Percentiles rank a stretch among this genome's conserved stretches.
phyloP scores from a whole-genome alignment of 2,888 invertebrate genomes.

The Scrobipalpa atriplicella region DNA sequence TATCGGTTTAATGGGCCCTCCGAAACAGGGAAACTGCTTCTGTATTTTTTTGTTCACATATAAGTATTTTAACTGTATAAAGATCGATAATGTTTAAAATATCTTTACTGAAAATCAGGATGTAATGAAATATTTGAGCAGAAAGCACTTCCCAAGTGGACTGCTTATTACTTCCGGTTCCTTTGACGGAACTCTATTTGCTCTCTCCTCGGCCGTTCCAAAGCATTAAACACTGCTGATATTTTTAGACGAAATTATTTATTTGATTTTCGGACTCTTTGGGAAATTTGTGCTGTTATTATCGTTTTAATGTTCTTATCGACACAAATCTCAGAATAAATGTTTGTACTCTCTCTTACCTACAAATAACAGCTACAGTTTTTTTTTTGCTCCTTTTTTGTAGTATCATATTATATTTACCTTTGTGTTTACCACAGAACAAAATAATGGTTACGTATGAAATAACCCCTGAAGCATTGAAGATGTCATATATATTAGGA shows the following conservation, averaged over 20 bases:
- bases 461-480: constrained; percentile 42
- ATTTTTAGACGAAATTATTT: background rate
- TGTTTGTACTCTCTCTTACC: too few species aligned
- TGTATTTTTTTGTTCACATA: too few species aligned
- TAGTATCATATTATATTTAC: too few species aligned
- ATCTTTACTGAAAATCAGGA: background rate
- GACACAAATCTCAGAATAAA: too few species aligned
- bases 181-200: constrained; percentile 3
- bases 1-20: too few species aligned
- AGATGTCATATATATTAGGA: constrained; percentile 56
- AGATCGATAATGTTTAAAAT: too few species aligned
- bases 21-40: too few species aligned
- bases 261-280: background rate
- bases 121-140: background rate
- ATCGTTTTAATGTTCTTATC: too few species aligned
- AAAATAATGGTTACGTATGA: background rate
- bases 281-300: background rate
- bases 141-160: background rate
- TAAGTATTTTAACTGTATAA: background rate
- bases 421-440: too few species aligned
- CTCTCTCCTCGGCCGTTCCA: constrained; percentile 3
- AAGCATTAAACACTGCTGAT: background rate
- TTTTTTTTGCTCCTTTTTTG: too few species aligned
- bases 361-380: too few species aligned
- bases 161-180: constrained; percentile 4